These are phyloP conservation scores for Epiblema foenella DNA, from an alignment of 2,888 invertebrate genomes.

Conservation along the genomic window DNA sequence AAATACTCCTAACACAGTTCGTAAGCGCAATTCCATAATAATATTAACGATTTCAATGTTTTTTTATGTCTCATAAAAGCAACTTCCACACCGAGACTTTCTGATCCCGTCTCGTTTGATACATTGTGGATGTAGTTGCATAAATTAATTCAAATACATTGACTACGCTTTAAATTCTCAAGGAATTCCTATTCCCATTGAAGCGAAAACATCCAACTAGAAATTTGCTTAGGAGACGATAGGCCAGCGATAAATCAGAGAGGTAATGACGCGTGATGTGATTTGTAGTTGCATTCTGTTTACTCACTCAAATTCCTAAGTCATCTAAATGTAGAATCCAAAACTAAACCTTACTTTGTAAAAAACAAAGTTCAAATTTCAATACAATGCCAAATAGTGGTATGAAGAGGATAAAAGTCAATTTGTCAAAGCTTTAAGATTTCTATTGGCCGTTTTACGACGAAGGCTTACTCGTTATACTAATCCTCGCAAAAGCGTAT, in stretches of 20 bases:
- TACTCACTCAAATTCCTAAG: not conserved
- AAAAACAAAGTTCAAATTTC: not conserved
- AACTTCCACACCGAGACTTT: not conserved
- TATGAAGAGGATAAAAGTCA: not conserved
- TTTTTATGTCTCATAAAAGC: not conserved
- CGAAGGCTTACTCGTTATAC: not conserved
- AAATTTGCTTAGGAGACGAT: conserved; percentile 53
- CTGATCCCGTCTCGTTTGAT: not conserved
- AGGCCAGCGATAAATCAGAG: conserved; percentile 44
- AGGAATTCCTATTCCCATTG: conserved; percentile 32
- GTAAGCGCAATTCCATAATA: no score
- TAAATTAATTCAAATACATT: not conserved
- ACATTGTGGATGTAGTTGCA: not conserved
- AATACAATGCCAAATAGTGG: not conserved
- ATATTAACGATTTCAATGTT: not conserved
- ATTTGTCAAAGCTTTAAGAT: conserved; percentile 30
- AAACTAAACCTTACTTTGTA: not conserved
- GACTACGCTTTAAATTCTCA: not conserved
- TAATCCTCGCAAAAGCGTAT: not conserved
- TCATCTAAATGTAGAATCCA: not conserved
- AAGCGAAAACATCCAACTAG: conserved; percentile 51
- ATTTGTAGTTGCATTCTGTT: conserved; percentile 27
- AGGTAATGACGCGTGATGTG: conserved; percentile 51
- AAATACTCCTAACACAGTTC: no score
- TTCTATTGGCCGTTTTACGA: conserved; percentile 20